Percentiles rank a stretch among this genome's conserved stretches.
phyloP scores from a whole-genome alignment of 2,888 invertebrate species.

The Tineola bisselliella region DNA sequence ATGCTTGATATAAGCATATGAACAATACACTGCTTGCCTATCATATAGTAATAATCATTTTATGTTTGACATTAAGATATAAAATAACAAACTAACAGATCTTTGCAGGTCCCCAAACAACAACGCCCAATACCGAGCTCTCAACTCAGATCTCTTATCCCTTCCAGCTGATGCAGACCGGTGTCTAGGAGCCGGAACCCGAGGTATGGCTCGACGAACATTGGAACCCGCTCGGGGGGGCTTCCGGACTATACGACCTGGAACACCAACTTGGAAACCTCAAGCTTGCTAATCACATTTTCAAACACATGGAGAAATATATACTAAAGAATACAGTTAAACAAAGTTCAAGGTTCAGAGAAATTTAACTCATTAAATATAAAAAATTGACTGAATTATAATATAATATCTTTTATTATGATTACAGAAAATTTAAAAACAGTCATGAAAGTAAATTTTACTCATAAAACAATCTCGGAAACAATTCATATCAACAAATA shows the following conservation, averaged over 20 bases:
- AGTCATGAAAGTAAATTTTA: too few relatives aligned
- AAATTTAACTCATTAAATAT: too few relatives aligned
- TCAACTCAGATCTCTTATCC: constrained; percentile 86
- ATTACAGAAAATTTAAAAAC: too few relatives aligned
- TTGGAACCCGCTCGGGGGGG: constrained; percentile 67
- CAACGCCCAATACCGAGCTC: constrained; percentile 95
- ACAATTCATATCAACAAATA: too few relatives aligned
- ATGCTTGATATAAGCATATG: too few relatives aligned
- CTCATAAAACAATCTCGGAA: too few relatives aligned
- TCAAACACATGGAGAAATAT: constrained; percentile 4
- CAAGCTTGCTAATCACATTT: background rate
- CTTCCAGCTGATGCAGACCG: constrained; percentile 88
- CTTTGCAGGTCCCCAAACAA: constrained; percentile 93
- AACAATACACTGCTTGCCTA: too few relatives aligned
- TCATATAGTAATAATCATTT: background rate
- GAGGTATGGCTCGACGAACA: constrained; percentile 36
- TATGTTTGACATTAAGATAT: background rate
- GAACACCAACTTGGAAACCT: constrained; percentile 12
- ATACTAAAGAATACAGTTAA: too few relatives aligned
- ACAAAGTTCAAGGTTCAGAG: too few relatives aligned
- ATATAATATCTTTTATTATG: too few relatives aligned
- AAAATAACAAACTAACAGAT: constrained; percentile 67
- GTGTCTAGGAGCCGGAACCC: constrained; percentile 72
- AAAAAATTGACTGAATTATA: too few relatives aligned
- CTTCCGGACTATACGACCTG: constrained; percentile 69